Base-by-base conservation (phyloP, 2,797 vertebrate species). In the Semotilus atromaculatus region DNA sequence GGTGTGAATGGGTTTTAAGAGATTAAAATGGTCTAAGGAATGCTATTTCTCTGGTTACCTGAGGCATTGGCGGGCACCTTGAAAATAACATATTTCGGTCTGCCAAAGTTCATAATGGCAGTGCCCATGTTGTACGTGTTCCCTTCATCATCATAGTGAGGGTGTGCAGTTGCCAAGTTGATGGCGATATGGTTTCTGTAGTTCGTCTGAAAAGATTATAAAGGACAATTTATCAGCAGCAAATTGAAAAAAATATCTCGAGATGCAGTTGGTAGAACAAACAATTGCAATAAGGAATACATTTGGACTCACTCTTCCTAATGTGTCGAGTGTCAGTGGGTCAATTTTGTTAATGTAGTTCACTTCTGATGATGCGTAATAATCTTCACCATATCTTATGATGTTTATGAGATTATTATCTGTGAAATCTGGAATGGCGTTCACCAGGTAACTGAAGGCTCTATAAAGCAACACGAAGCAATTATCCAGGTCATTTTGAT, bases 391-490 rank as follows among this genome's bases (percentile, higher is more conserved):
- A 55, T 95, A 96, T 88, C 92, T 96, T 87, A 99, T 96, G 60
- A 99, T 96, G 92, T 98, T 99, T 89, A 99, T 96, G 86, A 99
- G 77, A 92, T 97, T 98, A 93, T 99, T 99, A 93, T 99, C 98
- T 0, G 98, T 99, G 94, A 99, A 99, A 90, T 98, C 95, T 0
- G 98, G 96, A 90, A 99, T 95, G 85, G 92, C 89, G 85, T 98
- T 97, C 75, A 93, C 91, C 84, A 99, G 89, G 88, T 99, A 97
- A 0, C 96, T 94, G 90, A 98, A 96, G 0, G 94, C 94, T 90
- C 98, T 99, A 88, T 1, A 58, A 90, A 88, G n/a, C 19, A 80
- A 66, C 48, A 10, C 18, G 0, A 79, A 58, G 34, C 4, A 26
- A 7, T 34, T 83, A 38, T 6, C 4, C 19, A 26, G 5, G 31